These are phyloP conservation scores for Chrysolina haemoptera DNA, from an alignment of 2,888 invertebrate species.

Conservation along the genomic window DNA sequence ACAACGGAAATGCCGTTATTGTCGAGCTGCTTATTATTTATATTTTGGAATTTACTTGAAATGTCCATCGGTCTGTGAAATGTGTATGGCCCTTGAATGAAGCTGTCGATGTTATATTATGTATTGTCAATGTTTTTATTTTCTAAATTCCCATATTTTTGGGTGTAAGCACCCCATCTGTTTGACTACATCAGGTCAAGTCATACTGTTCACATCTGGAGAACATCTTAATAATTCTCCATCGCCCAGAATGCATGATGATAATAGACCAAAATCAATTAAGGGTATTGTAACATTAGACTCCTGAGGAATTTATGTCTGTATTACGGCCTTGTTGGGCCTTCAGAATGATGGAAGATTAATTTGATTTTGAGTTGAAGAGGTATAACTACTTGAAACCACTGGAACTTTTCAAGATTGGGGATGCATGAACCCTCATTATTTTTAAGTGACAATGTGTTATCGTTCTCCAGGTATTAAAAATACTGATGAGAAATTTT, in stretches of 20 bases:
- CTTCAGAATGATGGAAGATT: neutral
- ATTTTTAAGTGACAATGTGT: too few species aligned
- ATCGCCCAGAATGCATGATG: conserved; percentile 19
- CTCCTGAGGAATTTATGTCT: conserved; percentile 19
- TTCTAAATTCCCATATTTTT: conserved; percentile 29
- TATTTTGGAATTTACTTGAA: neutral
- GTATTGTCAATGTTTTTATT: conserved; percentile 22
- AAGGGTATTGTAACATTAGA: conserved; percentile 30
- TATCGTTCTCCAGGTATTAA: too few species aligned
- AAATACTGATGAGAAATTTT: too few species aligned
- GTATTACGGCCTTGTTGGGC: conserved; percentile 16
- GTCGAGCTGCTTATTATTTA: conserved; percentile 1
- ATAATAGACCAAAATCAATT: conserved; percentile 25
- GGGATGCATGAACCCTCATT: too few species aligned
- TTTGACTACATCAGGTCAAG: conserved; percentile 38
- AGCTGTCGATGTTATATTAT: conserved; percentile 1
- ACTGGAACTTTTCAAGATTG: neutral
- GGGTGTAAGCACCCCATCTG: conserved; percentile 26
- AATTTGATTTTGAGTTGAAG: neutral
- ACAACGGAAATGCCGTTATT: conserved; percentile 1
- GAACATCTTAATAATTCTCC: conserved; percentile 40
- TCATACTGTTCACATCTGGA: conserved; percentile 43
- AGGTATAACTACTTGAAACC: neutral
- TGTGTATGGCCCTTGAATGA: neutral
- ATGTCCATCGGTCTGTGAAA: conserved; percentile 17